These are phyloP conservation scores for Tineola bisselliella DNA, from an alignment of 2,888 invertebrate genomes.

Conservation along the genomic window DNA sequence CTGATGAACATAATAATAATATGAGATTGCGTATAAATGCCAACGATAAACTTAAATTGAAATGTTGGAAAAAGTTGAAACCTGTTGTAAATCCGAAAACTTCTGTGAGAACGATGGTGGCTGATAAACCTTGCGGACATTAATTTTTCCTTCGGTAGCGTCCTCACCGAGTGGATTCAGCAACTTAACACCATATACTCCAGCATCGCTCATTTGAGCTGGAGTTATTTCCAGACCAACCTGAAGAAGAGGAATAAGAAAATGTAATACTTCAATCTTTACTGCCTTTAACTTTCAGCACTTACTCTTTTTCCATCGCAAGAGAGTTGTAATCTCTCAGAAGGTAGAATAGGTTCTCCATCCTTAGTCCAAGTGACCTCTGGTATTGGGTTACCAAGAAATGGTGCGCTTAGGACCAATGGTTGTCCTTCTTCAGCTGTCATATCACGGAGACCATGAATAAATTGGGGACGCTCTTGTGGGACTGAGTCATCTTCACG, in stretches of 20 bases:
- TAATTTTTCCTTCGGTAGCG: constrained; percentile 72
- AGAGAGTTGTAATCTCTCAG: constrained; percentile 75
- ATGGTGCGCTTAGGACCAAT: constrained; percentile 73
- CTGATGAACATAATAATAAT: constrained; percentile 37
- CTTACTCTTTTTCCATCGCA: constrained; percentile 84
- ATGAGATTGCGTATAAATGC: too few species aligned
- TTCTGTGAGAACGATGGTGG: constrained; percentile 83
- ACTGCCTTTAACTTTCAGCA: background rate
- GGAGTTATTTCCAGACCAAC: constrained; percentile 79
- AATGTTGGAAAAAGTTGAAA: constrained; percentile 21
- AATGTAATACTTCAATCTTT: background rate
- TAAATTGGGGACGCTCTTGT: constrained; percentile 80
- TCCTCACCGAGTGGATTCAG: constrained; percentile 83
- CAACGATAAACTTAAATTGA: too few species aligned
- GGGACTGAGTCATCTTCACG: constrained; percentile 71
- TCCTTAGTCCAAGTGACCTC: constrained; percentile 84
- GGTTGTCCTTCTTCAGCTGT: constrained; percentile 87
- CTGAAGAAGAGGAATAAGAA: constrained; percentile 34
- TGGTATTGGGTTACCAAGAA: constrained; percentile 85
- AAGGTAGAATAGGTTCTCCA: constrained; percentile 71
- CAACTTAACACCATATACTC: constrained; percentile 79
- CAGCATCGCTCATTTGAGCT: constrained; percentile 76
- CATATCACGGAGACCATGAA: constrained; percentile 77
- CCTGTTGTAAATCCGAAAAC: constrained; percentile 74
- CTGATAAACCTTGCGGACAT: constrained; percentile 82